These are phyloP conservation scores for Atopsyche davidsoni DNA, from an alignment of 1,140 invertebrate genomes.

Conservation along the genomic window DNA sequence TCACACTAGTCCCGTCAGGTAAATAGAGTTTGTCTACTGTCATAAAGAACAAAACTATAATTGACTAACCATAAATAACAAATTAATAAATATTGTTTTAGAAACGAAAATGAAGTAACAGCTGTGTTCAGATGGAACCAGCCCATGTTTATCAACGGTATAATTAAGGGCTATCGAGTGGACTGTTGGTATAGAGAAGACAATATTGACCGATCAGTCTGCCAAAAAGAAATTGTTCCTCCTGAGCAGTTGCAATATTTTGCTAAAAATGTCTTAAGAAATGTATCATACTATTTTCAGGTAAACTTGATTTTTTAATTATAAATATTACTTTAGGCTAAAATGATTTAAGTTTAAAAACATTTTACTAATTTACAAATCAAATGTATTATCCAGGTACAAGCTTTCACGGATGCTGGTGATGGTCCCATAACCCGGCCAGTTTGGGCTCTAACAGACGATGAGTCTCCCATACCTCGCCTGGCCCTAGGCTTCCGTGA, in stretches of 20 bases:
- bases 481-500: slow-evolving; percentile 68
- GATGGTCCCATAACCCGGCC: slow-evolving; percentile 59
- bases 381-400: slow-evolving; percentile 50
- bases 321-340: slow-evolving; percentile 8
- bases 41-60: background rate
- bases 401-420: slow-evolving; percentile 71
- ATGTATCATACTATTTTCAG: slow-evolving; percentile 68
- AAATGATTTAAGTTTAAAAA: slow-evolving; percentile 17
- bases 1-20: slow-evolving; percentile 31
- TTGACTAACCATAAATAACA: slow-evolving; percentile 31
- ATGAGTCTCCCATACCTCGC: slow-evolving; percentile 69
- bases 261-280: slow-evolving; percentile 50
- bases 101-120: slow-evolving; percentile 44
- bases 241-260: slow-evolving; percentile 48
- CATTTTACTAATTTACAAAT: slow-evolving; percentile 5
- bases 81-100: slow-evolving; percentile 31
- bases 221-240: slow-evolving; percentile 37
- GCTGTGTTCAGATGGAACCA: slow-evolving; percentile 70
- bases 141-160: slow-evolving; percentile 65
- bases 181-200: slow-evolving; percentile 56
- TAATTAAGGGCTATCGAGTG: slow-evolving; percentile 65
- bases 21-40: slow-evolving; percentile 1
- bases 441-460: slow-evolving; percentile 55
- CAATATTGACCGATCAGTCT: slow-evolving; percentile 32
- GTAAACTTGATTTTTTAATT: slow-evolving; percentile 37